Evolutionary conservation across 2,113 vertebrate genomes (phyloP).

Genomic region (Boleophthalmus pectinirostris): DNA sequence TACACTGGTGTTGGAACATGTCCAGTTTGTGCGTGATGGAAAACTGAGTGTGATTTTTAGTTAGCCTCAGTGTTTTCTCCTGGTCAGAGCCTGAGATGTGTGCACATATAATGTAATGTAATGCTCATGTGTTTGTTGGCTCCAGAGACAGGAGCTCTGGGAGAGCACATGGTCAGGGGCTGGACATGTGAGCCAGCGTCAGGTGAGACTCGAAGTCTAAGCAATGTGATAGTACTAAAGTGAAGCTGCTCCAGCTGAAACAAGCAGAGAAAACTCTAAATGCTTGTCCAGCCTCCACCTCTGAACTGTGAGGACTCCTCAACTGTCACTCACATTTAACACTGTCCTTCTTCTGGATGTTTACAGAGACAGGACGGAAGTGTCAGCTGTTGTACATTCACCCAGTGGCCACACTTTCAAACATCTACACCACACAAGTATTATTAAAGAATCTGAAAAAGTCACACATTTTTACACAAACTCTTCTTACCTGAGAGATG

Average conservation of each 20-base stretch:
- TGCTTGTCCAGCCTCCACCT: constrained; percentile 36
- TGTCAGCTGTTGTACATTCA: neutral
- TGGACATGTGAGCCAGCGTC: constrained; percentile 67
- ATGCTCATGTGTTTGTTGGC: constrained; percentile 24
- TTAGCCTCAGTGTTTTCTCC: constrained; percentile 35
- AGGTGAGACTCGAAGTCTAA: constrained; percentile 70
- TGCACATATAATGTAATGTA: constrained; percentile 28
- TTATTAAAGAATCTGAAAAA: neutral
- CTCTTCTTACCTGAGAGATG: constrained; percentile 61
- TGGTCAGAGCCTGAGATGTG: constrained; percentile 26
- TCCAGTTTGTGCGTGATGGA: neutral
- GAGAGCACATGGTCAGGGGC: constrained; percentile 37
- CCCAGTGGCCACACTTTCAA: neutral
- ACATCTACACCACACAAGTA: neutral
- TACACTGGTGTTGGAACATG: neutral
- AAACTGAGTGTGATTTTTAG: constrained; percentile 16
- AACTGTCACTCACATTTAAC: constrained; percentile 24
- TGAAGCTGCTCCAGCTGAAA: constrained; percentile 24
- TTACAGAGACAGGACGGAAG: neutral
- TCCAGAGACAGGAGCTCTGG: constrained; percentile 19
- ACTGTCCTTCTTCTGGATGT: neutral
- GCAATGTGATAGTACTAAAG: constrained; percentile 64
- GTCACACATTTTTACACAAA: neutral
- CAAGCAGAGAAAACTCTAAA: constrained; percentile 44
- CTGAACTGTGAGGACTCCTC: constrained; percentile 34